Evolutionary conservation across 2,888 invertebrate species (phyloP).

Genomic region (Hyposoter dolosus): DNA sequence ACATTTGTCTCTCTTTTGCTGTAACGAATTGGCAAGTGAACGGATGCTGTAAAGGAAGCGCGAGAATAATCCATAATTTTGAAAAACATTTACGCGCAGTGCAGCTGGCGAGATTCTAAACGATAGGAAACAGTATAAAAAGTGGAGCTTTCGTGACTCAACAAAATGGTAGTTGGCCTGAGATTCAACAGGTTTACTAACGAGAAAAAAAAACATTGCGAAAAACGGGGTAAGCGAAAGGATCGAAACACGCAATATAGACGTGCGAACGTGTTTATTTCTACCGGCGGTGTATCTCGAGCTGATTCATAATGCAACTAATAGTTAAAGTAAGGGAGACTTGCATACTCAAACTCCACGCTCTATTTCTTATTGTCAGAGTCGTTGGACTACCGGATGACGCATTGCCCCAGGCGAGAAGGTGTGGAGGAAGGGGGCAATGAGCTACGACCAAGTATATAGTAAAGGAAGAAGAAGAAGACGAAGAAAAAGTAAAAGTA

Average conservation of each 20-base stretch:
- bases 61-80: not conserved
- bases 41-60: not conserved
- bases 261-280: constrained; percentile 28
- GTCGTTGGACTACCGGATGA: constrained; percentile 60
- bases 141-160: not conserved
- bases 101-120: not conserved
- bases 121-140: not conserved
- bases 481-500: constrained; percentile 51
- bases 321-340: constrained; percentile 29
- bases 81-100: not conserved
- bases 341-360: constrained; percentile 56
- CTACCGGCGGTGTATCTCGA: constrained; percentile 8
- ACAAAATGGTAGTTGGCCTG: not conserved
- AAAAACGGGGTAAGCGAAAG: constrained; percentile 48
- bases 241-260: constrained; percentile 45
- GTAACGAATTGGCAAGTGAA: not conserved
- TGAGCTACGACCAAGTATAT: constrained; percentile 6
- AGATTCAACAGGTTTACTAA: not conserved
- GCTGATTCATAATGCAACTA: constrained; percentile 62
- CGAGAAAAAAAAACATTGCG: not conserved
- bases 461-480: not conserved
- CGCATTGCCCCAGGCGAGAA: constrained; percentile 54
- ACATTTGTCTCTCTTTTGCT: not conserved
- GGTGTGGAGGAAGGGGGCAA: constrained; percentile 11
- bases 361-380: constrained; percentile 64